Evolutionary conservation across 1,140 invertebrate genomes (phyloP).

Genomic region (Steinernema feltiae): DNA sequence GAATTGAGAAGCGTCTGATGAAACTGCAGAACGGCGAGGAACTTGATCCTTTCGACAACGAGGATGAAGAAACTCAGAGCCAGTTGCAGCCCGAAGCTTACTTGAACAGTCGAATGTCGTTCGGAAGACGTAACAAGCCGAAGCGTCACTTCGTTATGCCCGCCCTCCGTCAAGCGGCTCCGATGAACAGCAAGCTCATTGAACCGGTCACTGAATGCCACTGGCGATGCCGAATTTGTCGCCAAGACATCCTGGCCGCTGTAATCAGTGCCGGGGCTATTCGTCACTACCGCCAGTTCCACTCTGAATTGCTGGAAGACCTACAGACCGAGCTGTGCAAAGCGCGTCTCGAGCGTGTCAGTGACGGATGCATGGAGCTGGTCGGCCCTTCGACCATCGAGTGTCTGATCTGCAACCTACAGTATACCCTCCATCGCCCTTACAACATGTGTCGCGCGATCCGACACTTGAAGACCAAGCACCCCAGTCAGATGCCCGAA

Average conservation of each 20-base stretch:
- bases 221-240: slow-evolving; percentile 48
- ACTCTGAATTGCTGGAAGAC: slow-evolving; percentile 34
- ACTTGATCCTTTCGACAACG: neutral
- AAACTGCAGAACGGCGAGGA: slow-evolving; percentile 13
- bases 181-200: slow-evolving; percentile 32
- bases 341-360: slow-evolving; percentile 44
- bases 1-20: neutral
- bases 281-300: slow-evolving; percentile 39
- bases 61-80: slow-evolving; percentile 25
- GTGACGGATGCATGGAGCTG: slow-evolving; percentile 52
- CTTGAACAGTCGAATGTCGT: slow-evolving; percentile 52
- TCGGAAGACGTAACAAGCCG: slow-evolving; percentile 39
- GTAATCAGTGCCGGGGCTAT: slow-evolving; percentile 54
- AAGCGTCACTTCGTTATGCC: slow-evolving; percentile 40
- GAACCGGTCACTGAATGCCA: slow-evolving; percentile 46
- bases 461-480: slow-evolving; percentile 39
- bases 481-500: slow-evolving; percentile 40
- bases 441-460: slow-evolving; percentile 37
- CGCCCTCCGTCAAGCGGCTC: slow-evolving; percentile 21
- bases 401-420: slow-evolving; percentile 40
- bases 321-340: slow-evolving; percentile 42
- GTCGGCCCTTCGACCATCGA: slow-evolving; percentile 38
- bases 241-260: slow-evolving; percentile 45
- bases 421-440: slow-evolving; percentile 36
- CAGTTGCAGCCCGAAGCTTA: slow-evolving; percentile 34